Base-by-base conservation (phyloP, 2,113 vertebrate genomes). In the Eublepharis macularius region DNA sequence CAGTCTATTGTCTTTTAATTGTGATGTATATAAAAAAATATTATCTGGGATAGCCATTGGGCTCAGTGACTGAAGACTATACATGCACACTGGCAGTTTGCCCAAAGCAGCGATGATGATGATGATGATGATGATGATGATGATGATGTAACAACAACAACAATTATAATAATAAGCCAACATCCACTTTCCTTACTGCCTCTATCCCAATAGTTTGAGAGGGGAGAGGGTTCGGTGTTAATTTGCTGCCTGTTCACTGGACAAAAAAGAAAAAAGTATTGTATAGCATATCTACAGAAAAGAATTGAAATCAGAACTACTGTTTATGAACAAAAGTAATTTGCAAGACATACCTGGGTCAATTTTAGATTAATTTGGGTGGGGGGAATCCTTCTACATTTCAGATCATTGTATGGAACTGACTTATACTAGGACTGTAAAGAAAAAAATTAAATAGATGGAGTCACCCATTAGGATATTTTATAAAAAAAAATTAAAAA, bases 31-130 rank as follows among this genome's bases (percentile, higher is more conserved):
- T 82, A 77, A 87, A 12, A 43, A 77, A 75, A 0, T 12, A 63
- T 80, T 65, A 1, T n/a, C 45, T 14, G 13, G 36, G 72, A 36
- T 54, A 51, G 4, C 51, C 65, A 10, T 70, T 70, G 39, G 90
- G 4, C 14, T 65, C n/a, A 77, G 68, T 34, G 2, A 0, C 17
- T 19, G 0, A 0, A 11, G 4, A 1, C n/a, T 65, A 19, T 21
- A 80, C 24, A 85, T 10, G 16, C 17, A 1, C 45, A 2, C 19
- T 76, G 24, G 1, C 34, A 43, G 9, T 51, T 85, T 88, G 8
- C 2, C 11, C 0, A 0, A 70, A 75, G 76, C 29, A 39, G n/a
- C n/a, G n/a, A n/a, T n/a, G n/a, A n/a, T n/a, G n/a, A n/a, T n/a
- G n/a, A n/a, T n/a, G n/a, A n/a, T n/a, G n/a, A n/a, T n/a, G n/a